These are phyloP conservation scores for Phylloscopus trochiloides DNA, from an alignment of 2,113 vertebrate species.

Conservation along the genomic window DNA sequence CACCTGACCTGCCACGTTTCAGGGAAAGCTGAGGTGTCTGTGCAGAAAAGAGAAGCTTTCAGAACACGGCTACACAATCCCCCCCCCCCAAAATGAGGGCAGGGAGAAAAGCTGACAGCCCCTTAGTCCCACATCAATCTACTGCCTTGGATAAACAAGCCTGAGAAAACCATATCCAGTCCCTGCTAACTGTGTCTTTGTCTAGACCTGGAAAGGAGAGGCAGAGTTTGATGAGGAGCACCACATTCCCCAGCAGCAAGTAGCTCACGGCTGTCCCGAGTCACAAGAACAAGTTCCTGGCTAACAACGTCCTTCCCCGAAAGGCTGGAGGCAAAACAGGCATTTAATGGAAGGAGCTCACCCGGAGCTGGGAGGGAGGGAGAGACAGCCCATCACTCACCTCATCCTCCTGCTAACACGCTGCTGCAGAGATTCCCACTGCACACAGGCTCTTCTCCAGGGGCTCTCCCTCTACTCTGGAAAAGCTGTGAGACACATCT, in stretches of 20 bases:
- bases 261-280: not conserved
- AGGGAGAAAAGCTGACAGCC: not conserved
- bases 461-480: slow-evolving; percentile 42
- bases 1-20: not conserved
- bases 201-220: not conserved
- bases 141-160: not conserved
- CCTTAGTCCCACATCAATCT: not conserved
- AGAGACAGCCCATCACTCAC: slow-evolving; percentile 23
- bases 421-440: slow-evolving; percentile 43
- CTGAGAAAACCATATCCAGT: not conserved
- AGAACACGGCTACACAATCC: not conserved
- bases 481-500: not conserved
- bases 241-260: not conserved
- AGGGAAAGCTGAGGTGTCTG: not conserved
- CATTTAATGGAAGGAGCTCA: not conserved
- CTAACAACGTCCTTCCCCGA: not conserved
- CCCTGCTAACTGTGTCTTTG: not conserved
- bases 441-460: slow-evolving; percentile 14
- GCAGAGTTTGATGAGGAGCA: not conserved
- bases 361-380: not conserved
- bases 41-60: not conserved
- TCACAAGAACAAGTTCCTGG: not conserved
- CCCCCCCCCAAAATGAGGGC: not conserved
- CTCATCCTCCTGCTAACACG: slow-evolving; percentile 34
- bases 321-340: not conserved